phyloP scores from a whole-genome alignment of 2,888 invertebrate genomes.

The Sussaba pulchella region DNA sequence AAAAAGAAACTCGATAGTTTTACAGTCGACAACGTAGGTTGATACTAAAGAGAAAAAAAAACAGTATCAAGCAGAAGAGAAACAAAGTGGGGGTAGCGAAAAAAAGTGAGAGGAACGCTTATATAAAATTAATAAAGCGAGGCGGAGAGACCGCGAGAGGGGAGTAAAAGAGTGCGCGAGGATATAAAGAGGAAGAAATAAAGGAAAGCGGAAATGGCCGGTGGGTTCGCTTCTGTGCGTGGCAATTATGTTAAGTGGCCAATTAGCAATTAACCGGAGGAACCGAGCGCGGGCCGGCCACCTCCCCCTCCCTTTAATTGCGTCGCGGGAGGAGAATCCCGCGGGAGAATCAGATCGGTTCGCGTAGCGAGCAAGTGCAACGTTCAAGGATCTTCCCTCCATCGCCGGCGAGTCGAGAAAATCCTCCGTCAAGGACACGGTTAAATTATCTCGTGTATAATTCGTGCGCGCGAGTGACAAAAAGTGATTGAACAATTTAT shows the following conservation, averaged over 20 bases:
- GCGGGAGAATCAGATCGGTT: conserved; percentile 52
- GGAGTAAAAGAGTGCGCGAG: background rate
- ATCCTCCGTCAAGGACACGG: conserved; percentile 44
- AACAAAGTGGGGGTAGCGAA: background rate
- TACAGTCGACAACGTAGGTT: background rate
- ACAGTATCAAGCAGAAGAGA: conserved; percentile 14
- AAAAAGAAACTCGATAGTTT: conserved; percentile 16
- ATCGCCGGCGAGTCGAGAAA: conserved; percentile 8
- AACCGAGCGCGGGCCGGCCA: conserved; percentile 72
- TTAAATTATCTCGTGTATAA: background rate
- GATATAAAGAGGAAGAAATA: conserved; percentile 68
- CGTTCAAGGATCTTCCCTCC: conserved; percentile 51
- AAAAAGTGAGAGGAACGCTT: conserved; percentile 61
- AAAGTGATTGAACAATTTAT: conserved; percentile 42
- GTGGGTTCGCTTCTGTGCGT: conserved; percentile 76
- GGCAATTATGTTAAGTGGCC: conserved; percentile 82
- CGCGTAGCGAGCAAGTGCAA: conserved; percentile 53
- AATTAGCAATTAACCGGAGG: conserved; percentile 81
- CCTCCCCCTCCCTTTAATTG: conserved; percentile 75
- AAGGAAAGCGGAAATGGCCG: conserved; percentile 81
- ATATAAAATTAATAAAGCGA: conserved; percentile 63
- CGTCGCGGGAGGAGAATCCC: conserved; percentile 65
- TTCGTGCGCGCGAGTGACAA: conserved; percentile 39
- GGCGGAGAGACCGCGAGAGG: conserved; percentile 24
- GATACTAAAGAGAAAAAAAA: background rate